Conservation (phyloP, 2,113 vertebrate species). For the Hippoglossus stenolepis region DNA sequence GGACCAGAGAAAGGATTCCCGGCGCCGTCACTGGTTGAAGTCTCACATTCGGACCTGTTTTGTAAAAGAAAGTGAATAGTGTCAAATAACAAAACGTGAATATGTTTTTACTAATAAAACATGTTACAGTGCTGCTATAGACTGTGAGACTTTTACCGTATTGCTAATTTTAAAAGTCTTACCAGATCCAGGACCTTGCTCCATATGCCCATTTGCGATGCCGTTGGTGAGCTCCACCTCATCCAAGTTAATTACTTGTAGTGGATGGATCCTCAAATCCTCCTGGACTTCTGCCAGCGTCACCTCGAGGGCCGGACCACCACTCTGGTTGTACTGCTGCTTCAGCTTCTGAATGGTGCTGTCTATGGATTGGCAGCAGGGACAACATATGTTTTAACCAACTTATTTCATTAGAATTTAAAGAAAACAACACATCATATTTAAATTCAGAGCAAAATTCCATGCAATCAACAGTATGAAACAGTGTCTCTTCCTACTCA, state of each 20-base stretch:
- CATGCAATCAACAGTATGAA: neutral
- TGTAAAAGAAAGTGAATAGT: conserved; percentile 4
- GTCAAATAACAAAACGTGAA: neutral
- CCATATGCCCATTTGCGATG: conserved; percentile 81
- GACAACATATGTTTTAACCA: neutral
- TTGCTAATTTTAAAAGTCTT: neutral
- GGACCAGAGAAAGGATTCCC: conserved; percentile 91
- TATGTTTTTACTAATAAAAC: neutral
- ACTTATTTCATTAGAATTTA: neutral
- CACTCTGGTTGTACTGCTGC: conserved; percentile 86
- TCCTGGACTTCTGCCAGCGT: conserved; percentile 87
- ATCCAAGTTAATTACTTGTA: conserved; percentile 85
- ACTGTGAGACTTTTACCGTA: neutral
- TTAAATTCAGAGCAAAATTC: neutral
- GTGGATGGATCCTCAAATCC: conserved; percentile 85
- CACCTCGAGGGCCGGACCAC: conserved; percentile 74
- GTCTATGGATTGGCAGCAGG: conserved; percentile 79
- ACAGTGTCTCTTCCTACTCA: conserved; percentile 72
- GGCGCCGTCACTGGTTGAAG: conserved; percentile 89
- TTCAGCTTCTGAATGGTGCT: conserved; percentile 91
- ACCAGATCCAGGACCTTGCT: conserved; percentile 83
- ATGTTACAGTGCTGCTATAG: neutral
- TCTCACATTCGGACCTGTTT: conserved; percentile 84
- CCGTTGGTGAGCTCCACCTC: conserved; percentile 85
- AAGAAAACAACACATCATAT: neutral